Base-by-base conservation (phyloP, 2,888 invertebrate species). In the Leptinotarsa peninsularis region DNA sequence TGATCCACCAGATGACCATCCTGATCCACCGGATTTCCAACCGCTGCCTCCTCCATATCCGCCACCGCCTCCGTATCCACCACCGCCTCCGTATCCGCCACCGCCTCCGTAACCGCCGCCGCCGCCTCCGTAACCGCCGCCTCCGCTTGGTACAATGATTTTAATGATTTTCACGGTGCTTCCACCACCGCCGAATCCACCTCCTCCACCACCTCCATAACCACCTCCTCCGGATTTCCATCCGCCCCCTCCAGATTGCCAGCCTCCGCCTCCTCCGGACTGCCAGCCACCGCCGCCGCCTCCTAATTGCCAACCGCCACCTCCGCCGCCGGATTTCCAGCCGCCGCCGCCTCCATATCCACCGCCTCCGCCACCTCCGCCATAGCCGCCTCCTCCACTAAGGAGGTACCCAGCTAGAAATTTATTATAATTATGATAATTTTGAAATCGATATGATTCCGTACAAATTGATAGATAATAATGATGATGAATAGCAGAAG, bases 141-240 rank as follows among this genome's bases (percentile, higher is more conserved):
- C 82, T 60, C 82, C 80, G 79, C 83, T 81, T n/a, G 84, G 84
- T 10, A 84, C 83, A 71, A 84, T 80, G 63, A 84, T 79, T 76
- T 84, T 84, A 66, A 84, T 83, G 66, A 84, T 81, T 74, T 82
- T 84, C 18, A 83, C 80, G 58, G 81, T 80, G 67, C 78, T 76
- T 67, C 79, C 79, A 58, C 81, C 81, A 49, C 83, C 83, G 43
- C 82, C 81, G 71, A 80, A 82, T 67, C 84, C 82, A 71, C 85
- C 81, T 52, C 80, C 80, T 2, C 81, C 81, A 14, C 81, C 78
- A 54, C 79, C 72, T 56, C 71, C 76, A 79, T 79, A 76, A 15
- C 80, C 80, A 52, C 80, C 81, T n/a, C 80, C 79, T 60, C 80
- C 80, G 4, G 74, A 75, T 58, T 74, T 76, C 78, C 75, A 77